A percentile compares a stretch with the other conserved stretches of the same genome.
Conservation (phyloP, 2,888 invertebrate genomes). For the Limnephilus rhombicus region DNA sequence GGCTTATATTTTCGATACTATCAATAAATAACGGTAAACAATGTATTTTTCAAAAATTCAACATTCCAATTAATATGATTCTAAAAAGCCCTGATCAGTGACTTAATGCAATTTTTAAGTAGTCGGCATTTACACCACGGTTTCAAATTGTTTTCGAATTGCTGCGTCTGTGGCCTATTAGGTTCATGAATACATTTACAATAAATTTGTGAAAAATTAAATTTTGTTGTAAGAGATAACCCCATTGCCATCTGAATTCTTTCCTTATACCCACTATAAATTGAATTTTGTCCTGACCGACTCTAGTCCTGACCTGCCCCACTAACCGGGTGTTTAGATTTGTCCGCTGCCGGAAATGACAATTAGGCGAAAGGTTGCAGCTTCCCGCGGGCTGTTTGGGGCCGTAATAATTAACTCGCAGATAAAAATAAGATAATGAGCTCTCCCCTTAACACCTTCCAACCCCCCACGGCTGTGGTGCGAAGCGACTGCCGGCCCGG, state of each 20-base stretch:
- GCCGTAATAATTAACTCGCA: neutral
- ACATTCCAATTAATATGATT: no score
- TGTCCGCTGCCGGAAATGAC: neutral
- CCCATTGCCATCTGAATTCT: no score
- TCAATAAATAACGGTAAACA: no score
- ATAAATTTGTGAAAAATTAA: no score
- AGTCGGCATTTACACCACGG: no score
- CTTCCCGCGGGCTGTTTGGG: neutral
- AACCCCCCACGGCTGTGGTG: neutral
- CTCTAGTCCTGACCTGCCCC: neutral
- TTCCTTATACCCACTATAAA: neutral
- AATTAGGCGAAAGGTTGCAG: neutral
- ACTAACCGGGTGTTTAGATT: conserved; percentile 25
- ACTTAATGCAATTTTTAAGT: no score
- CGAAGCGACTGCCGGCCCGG: neutral
- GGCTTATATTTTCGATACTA: no score
- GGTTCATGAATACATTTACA: no score
- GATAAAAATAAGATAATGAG: conserved; percentile 17
- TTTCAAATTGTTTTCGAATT: no score
- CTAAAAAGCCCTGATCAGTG: no score
- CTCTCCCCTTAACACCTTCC: neutral
- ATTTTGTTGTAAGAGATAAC: neutral
- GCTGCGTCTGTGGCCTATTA: no score
- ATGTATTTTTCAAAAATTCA: no score
- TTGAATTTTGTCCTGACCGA: neutral